Base-by-base conservation (phyloP, 2,888 invertebrate genomes). In the Margaritifera margaritifera region DNA sequence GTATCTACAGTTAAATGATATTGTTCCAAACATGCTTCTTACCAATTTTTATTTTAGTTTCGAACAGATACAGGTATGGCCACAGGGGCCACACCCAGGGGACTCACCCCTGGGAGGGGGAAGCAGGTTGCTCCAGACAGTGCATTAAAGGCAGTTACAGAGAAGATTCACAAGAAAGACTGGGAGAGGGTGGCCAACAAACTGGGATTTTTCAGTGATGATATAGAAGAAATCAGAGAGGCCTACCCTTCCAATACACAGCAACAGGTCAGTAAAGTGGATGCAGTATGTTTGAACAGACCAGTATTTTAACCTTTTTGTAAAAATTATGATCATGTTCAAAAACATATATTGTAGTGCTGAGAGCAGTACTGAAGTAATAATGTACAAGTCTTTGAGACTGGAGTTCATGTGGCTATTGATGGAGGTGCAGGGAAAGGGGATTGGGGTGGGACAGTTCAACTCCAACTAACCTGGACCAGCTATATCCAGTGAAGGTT, bases 161-260 rank as follows among this genome's bases (percentile, higher is more conserved):
- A 81, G 42, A 84, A 80, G 64, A 81, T 86, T 22, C 74, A 82
- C 71, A 79, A 75, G 42, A 74, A 82, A 62, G 86, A 86, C 74
- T 84, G 86, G 85, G 77, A 79, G 22, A 69, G 83, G 22, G 74
- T 86, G 25, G 86, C 82, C 27, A 86, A 86, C 68, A 81, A 79
- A 62, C 80, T 86, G 19, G 85, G 83, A 0, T 81, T 86, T 63
- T 76, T 82, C 24, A 59, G 68, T 27, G 80, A 83, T 22, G 86
- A 86, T 66, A 80, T 84, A 52, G 77, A 83, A 18, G 80, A 79
- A 53, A 78, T 84, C 63, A 75, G 78, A 60, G 59, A 62, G 24
- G 74, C 75, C 20, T 79, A 82, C 64, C 76, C 81, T 15, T 74
- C 72, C 60, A 78, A 72, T 60, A 64, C 79, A 19, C 73, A 75